phyloP scores from a whole-genome alignment of 2,888 invertebrate species.

The Lithophane ornitopus region DNA sequence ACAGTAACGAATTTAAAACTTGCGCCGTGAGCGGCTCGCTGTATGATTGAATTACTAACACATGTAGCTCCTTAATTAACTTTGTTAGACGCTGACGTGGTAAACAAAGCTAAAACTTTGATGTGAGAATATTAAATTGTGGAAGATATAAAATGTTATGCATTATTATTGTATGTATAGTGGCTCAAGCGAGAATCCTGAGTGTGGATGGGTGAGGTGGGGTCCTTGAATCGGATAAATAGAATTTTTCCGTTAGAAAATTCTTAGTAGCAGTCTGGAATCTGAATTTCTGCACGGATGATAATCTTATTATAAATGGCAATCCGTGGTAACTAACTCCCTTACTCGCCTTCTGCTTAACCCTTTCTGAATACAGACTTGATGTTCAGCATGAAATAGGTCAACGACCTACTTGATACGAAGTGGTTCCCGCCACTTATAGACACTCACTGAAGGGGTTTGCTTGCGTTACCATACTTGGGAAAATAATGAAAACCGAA shows the following conservation, averaged over 20 bases:
- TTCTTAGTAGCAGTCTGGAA: no score
- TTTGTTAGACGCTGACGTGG: slow-evolving; percentile 26
- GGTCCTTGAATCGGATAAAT: no score
- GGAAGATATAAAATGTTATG: background rate
- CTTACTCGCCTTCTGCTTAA: background rate
- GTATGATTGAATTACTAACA: slow-evolving; percentile 33
- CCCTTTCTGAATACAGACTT: background rate
- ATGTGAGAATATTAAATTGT: slow-evolving; percentile 21
- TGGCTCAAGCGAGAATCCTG: background rate
- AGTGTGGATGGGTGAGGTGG: no score
- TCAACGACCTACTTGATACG: background rate
- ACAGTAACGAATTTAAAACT: slow-evolving; percentile 48
- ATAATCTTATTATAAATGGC: background rate
- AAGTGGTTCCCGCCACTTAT: slow-evolving; percentile 5
- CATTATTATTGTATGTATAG: background rate
- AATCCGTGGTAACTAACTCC: background rate
- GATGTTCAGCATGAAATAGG: background rate
- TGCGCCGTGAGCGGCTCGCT: slow-evolving; percentile 9
- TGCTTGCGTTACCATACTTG: slow-evolving; percentile 8
- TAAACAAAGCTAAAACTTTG: slow-evolving; percentile 38
- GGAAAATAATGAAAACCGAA: background rate
- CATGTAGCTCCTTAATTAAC: slow-evolving; percentile 35
- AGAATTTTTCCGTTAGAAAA: background rate
- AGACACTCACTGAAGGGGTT: background rate
- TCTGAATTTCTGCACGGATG: background rate